A percentile compares a stretch with the other conserved stretches of the same genome.
phyloP scores from a whole-genome alignment of 2,113 vertebrate species.

The Cyanoliseus patagonus region DNA sequence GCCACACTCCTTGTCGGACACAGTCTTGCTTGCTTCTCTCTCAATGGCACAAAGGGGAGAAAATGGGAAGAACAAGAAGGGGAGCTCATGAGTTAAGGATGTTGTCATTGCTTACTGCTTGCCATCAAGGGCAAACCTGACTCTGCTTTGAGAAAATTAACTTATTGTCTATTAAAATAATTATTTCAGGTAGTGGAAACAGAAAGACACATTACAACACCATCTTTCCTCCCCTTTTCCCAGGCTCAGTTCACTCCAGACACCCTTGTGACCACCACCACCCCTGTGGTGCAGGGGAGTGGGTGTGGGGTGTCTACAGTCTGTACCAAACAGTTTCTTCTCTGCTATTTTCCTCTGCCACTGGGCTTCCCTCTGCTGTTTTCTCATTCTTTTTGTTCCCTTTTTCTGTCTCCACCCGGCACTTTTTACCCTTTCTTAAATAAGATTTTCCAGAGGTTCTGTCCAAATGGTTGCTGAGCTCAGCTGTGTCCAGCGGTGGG shows the following conservation, averaged over 20 bases:
- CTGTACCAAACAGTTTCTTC: neutral
- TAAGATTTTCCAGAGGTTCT: neutral
- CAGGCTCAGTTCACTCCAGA: neutral
- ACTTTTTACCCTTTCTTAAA: neutral
- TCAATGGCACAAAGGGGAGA: neutral
- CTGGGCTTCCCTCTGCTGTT: neutral
- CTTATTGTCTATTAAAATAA: neutral
- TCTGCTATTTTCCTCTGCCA: neutral
- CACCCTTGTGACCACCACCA: neutral
- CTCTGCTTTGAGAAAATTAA: neutral
- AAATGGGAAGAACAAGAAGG: neutral
- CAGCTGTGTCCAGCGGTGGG: neutral
- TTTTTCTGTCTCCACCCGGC: neutral
- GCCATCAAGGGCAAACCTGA: neutral
- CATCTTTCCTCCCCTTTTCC: neutral
- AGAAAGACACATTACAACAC: neutral
- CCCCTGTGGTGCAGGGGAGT: neutral
- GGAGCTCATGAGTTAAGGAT: neutral
- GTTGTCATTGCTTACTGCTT: neutral
- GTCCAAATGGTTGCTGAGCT: neutral
- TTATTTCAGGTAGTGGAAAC: neutral
- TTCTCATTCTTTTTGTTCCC: neutral
- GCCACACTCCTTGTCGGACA: neutral
- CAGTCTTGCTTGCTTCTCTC: neutral
- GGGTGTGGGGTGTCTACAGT: neutral